Conservation (phyloP, 92 coral and sea anemone genomes). For the Virgularia gustaviana region DNA sequence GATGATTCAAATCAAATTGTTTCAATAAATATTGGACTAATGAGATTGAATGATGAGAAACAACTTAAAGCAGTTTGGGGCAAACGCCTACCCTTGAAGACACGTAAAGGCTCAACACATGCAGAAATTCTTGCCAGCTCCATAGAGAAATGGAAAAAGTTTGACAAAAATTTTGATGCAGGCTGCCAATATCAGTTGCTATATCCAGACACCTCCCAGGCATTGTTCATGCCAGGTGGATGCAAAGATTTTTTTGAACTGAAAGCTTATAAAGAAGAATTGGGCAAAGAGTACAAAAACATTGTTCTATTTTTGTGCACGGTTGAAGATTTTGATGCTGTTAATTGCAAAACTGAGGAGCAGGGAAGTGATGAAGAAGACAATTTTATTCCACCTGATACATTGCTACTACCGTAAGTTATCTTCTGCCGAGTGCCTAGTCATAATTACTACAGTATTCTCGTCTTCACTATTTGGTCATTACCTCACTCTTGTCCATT, state of each 20-base stretch:
- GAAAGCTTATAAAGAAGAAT: constrained; percentile 2
- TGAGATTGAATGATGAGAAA: constrained; percentile 20
- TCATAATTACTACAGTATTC: no score
- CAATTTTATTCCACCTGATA: not conserved
- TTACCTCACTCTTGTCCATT: no score
- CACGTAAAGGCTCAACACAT: constrained; percentile 9
- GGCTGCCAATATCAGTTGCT: not conserved
- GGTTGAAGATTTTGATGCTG: constrained; percentile 11
- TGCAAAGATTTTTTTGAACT: constrained; percentile 9
- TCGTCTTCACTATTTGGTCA: no score
- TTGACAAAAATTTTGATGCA: not conserved
- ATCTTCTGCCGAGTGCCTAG: not conserved
- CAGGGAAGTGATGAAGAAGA: not conserved
- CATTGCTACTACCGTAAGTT: not conserved
- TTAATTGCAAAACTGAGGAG: not conserved
- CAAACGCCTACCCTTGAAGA: constrained; percentile 40
- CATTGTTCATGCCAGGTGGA: constrained; percentile 18
- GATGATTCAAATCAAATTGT: no score
- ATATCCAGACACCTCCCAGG: not conserved
- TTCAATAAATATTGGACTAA: constrained; percentile 37
- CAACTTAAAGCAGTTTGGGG: constrained; percentile 39
- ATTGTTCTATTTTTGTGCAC: constrained; percentile 4
- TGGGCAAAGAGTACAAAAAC: constrained; percentile 1
- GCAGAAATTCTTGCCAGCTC: constrained; percentile 11
- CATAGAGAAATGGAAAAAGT: constrained; percentile 2